Percentiles rank a stretch among this genome's conserved stretches.
phyloP scores from a whole-genome alignment of 2,113 vertebrate genomes.

The Oplegnathus fasciatus region DNA sequence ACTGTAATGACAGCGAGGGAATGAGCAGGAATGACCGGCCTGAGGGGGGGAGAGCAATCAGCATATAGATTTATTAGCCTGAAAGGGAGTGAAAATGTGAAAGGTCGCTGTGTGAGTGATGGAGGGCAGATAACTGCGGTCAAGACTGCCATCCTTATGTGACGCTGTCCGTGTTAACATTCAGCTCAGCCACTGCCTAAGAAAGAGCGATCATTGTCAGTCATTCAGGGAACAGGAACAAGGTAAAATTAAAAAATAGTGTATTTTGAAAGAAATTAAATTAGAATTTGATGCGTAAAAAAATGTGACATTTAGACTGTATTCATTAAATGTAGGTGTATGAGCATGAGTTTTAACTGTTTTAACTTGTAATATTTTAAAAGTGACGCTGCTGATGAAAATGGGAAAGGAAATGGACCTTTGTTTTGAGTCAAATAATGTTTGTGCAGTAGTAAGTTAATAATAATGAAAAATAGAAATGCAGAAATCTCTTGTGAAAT shows the following conservation, averaged over 20 bases:
- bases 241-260: background rate
- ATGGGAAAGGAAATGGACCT: too few species aligned
- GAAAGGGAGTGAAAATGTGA: slow-evolving; percentile 22
- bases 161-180: background rate
- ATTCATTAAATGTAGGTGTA: too few species aligned
- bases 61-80: slow-evolving; percentile 33
- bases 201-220: background rate
- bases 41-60: background rate
- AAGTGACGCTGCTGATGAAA: too few species aligned
- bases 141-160: background rate
- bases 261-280: too few species aligned
- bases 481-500: too few species aligned
- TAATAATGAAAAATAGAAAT: too few species aligned
- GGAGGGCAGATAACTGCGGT: slow-evolving; percentile 19
- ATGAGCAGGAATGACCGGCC: slow-evolving; percentile 12
- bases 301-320: too few species aligned
- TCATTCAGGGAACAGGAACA: background rate
- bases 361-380: too few species aligned
- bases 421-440: too few species aligned
- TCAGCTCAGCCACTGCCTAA: background rate
- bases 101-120: slow-evolving; percentile 28
- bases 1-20: slow-evolving; percentile 5
- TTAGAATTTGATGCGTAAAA: too few species aligned
- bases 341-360: too few species aligned
- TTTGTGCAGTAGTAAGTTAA: too few species aligned